Percentiles rank a stretch among this genome's conserved stretches.
Conservation (phyloP, 53 echinoderm and acorn worm genomes). For the Actinopyga echinites region DNA sequence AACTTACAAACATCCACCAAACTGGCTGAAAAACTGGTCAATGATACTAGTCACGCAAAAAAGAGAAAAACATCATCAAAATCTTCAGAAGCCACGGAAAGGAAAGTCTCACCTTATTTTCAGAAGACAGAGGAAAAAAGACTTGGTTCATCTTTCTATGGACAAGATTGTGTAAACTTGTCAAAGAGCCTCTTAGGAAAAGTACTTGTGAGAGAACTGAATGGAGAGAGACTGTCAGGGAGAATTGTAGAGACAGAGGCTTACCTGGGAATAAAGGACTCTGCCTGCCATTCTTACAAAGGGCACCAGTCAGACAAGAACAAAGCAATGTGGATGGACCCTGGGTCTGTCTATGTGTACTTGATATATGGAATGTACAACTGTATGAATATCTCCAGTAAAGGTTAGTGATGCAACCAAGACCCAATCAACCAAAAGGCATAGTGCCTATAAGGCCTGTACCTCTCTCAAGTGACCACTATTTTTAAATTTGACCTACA, state of each 20-base stretch:
- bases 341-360: constrained; percentile 83
- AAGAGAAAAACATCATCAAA: no score
- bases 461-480: no score
- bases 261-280: constrained; percentile 71
- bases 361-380: constrained; percentile 88
- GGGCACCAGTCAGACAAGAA: constrained; percentile 57
- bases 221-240: constrained; percentile 63
- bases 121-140: not conserved
- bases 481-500: no score
- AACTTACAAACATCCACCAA: no score
- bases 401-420: constrained; percentile 70
- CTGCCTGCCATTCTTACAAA: constrained; percentile 71
- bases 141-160: constrained; percentile 41
- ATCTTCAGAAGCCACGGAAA: no score
- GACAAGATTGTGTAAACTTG: constrained; percentile 66
- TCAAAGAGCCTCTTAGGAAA: constrained; percentile 79
- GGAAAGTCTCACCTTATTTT: not conserved
- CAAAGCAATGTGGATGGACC: constrained; percentile 72
- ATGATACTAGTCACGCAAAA: no score
- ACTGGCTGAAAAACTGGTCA: no score
- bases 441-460: no score
- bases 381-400: constrained; percentile 83
- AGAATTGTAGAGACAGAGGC: constrained; percentile 85
- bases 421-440: no score
- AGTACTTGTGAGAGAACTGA: constrained; percentile 51